These are phyloP conservation scores for Acromyrmex echinatior DNA, from an alignment of 1,140 invertebrate genomes.

Conservation along the genomic window DNA sequence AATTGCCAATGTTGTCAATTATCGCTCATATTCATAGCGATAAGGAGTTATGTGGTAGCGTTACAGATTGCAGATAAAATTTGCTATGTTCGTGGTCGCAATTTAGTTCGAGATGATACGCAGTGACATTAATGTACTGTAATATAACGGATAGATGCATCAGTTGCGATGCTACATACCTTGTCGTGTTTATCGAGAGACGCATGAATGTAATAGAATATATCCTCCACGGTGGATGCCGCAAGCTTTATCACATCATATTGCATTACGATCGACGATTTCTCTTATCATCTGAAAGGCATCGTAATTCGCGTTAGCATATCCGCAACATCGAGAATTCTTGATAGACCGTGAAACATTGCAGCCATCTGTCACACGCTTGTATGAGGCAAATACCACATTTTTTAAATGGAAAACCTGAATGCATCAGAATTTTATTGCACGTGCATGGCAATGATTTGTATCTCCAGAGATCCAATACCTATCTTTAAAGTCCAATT, in stretches of 20 bases:
- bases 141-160: not conserved
- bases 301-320: not conserved
- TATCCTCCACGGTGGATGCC: not conserved
- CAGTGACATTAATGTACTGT: constrained; percentile 5
- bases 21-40: not conserved
- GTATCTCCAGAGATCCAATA: not conserved
- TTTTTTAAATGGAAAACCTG: not conserved
- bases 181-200: constrained; percentile 15
- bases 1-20: too few relatives aligned
- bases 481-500: not conserved
- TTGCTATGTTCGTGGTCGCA: not conserved
- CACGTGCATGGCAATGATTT: not conserved
- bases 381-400: not conserved
- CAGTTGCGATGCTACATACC: constrained; percentile 4
- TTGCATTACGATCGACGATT: constrained; percentile 3
- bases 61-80: constrained; percentile 27
- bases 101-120: not conserved
- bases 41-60: not conserved
- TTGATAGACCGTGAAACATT: not conserved
- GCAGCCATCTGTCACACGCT: not conserved
- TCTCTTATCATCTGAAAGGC: constrained; percentile 17
- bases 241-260: not conserved
- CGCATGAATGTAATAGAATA: not conserved
- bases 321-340: not conserved
- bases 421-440: not conserved